phyloP scores from a whole-genome alignment of 2,888 invertebrate species.

The Caenorhabditis wallacei region DNA sequence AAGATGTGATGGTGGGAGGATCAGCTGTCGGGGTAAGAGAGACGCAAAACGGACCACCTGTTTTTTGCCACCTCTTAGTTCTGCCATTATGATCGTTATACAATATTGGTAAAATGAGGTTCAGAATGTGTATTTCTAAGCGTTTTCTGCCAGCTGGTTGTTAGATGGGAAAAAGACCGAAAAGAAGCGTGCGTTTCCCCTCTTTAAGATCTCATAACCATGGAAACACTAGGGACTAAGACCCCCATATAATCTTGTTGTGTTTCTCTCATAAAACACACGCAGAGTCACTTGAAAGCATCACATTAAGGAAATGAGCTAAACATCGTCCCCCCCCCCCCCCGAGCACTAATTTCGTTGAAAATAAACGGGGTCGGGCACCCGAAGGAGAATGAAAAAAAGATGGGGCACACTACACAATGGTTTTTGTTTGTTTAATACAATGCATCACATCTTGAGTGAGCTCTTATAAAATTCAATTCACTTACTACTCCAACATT shows the following conservation, averaged over 20 bases:
- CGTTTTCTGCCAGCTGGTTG: too few relatives aligned
- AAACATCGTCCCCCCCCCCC: too few relatives aligned
- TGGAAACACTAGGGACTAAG: not conserved
- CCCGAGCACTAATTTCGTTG: constrained; percentile 7
- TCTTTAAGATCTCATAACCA: not conserved
- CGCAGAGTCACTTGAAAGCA: not conserved
- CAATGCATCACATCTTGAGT: constrained; percentile 48
- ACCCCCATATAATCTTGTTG: not conserved
- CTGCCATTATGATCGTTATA: constrained; percentile 37
- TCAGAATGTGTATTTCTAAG: too few relatives aligned
- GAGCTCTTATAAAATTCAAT: constrained; percentile 47
- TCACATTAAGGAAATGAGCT: not conserved
- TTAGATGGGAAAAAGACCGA: not conserved
- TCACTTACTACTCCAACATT: too few relatives aligned
- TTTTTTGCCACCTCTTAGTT: constrained; percentile 40
- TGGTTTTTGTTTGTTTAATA: constrained; percentile 46
- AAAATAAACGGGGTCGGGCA: constrained; percentile 20
- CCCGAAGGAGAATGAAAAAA: constrained; percentile 23
- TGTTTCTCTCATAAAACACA: not conserved
- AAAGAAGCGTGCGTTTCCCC: not conserved
- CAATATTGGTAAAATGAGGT: not conserved
- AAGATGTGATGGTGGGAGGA: constrained; percentile 4
- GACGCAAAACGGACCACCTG: constrained; percentile 34
- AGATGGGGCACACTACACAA: constrained; percentile 41
- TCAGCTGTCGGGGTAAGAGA: constrained; percentile 35